A percentile compares a stretch with the other conserved stretches of the same genome.
phyloP scores from a whole-genome alignment of 2,888 invertebrate species.

The Portevinia maculata region DNA sequence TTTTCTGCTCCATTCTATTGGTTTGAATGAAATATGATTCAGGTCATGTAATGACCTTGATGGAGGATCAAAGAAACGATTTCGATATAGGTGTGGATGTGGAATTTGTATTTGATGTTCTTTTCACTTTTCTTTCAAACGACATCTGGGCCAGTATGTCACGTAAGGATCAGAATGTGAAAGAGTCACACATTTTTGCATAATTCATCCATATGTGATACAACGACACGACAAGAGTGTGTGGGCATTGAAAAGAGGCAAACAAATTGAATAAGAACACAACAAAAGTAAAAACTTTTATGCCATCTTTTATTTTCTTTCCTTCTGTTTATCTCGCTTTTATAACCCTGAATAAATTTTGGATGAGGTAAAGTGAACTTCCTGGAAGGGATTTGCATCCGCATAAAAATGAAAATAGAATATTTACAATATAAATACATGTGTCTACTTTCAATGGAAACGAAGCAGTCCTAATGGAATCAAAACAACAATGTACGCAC shows the following conservation, averaged over 20 bases:
- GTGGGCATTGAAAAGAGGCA: background rate
- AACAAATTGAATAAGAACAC: slow-evolving; percentile 8
- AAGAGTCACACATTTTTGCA: slow-evolving; percentile 39
- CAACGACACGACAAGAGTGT: background rate
- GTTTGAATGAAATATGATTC: slow-evolving; percentile 38
- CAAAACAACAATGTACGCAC: too few species aligned
- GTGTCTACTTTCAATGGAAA: too few species aligned
- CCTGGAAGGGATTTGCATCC: slow-evolving; percentile 11
- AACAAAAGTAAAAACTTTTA: slow-evolving; percentile 20
- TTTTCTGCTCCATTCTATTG: slow-evolving; percentile 20
- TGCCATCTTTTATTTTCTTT: slow-evolving; percentile 13
- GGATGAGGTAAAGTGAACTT: slow-evolving; percentile 46
- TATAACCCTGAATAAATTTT: slow-evolving; percentile 22
- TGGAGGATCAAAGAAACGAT: slow-evolving; percentile 43
- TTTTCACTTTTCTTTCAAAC: slow-evolving; percentile 21
- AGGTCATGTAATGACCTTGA: slow-evolving; percentile 69
- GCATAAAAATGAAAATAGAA: background rate
- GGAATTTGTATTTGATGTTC: too few species aligned
- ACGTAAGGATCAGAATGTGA: slow-evolving; percentile 52
- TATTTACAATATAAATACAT: background rate
- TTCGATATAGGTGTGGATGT: slow-evolving; percentile 22
- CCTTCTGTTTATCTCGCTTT: slow-evolving; percentile 4
- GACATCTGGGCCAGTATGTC: slow-evolving; percentile 67
- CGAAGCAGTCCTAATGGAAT: too few species aligned
- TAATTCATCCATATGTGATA: slow-evolving; percentile 36